phyloP scores from a whole-genome alignment of 2,113 vertebrate genomes.

The Menura novaehollandiae region DNA sequence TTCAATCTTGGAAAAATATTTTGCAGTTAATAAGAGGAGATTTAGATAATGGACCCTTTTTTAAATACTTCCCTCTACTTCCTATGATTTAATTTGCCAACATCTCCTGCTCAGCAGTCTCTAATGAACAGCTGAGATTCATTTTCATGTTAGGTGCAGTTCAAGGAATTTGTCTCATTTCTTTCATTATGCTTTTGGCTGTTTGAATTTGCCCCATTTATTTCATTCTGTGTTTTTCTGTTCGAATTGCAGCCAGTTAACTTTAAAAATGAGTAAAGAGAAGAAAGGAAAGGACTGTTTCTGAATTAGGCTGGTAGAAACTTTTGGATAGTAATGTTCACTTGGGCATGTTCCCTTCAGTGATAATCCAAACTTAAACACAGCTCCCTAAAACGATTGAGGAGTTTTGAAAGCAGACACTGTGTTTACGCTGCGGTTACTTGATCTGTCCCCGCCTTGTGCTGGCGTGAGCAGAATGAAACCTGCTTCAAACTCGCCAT shows the following conservation, averaged over 20 bases:
- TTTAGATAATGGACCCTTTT: background rate
- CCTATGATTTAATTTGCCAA: background rate
- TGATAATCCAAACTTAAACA: background rate
- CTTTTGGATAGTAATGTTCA: background rate
- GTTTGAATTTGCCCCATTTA: background rate
- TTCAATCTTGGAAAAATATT: background rate
- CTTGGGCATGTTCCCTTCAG: background rate
- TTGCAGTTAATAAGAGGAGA: background rate
- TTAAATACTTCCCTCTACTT: background rate
- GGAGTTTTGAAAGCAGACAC: background rate
- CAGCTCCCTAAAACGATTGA: background rate
- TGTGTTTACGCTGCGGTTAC: background rate
- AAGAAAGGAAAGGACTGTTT: background rate
- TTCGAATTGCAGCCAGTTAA: background rate
- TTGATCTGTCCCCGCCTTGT: background rate
- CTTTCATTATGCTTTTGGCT: constrained; percentile 26
- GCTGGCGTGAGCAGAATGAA: background rate
- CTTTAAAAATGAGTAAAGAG: background rate
- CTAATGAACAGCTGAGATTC: constrained; percentile 33
- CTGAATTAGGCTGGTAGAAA: background rate
- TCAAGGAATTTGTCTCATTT: constrained; percentile 58
- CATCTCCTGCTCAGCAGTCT: background rate
- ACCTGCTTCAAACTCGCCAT: background rate
- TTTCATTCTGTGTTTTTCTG: background rate
- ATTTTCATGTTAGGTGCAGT: constrained; percentile 8